These are phyloP conservation scores for Prenolepis imparis DNA, from an alignment of 2,888 invertebrate genomes.

Conservation along the genomic window DNA sequence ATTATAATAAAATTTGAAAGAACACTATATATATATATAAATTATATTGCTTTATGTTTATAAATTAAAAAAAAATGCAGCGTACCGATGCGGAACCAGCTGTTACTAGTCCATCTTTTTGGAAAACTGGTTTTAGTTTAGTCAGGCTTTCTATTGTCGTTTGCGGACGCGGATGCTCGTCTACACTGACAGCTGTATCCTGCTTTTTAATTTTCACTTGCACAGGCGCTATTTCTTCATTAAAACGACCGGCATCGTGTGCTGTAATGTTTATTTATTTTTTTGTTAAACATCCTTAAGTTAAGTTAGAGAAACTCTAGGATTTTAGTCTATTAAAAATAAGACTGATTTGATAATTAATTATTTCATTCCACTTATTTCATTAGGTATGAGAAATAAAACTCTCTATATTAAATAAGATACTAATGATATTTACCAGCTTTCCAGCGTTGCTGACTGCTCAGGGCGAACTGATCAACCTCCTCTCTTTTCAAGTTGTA, in stretches of 20 bases:
- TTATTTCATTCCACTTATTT: constrained; percentile 6
- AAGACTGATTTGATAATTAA: background rate
- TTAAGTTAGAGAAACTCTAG: background rate
- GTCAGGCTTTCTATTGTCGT: constrained; percentile 94
- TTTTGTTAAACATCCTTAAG: background rate
- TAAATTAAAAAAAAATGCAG: background rate
- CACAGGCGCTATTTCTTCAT: constrained; percentile 95
- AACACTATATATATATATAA: background rate
- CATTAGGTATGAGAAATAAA: background rate
- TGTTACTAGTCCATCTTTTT: constrained; percentile 97
- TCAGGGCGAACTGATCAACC: constrained; percentile 94
- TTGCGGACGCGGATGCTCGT: constrained; percentile 97
- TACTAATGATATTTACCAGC: constrained; percentile 87
- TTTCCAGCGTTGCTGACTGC: constrained; percentile 96
- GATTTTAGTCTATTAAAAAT: background rate
- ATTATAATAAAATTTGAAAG: background rate
- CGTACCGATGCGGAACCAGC: constrained; percentile 97
- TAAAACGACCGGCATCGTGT: constrained; percentile 95
- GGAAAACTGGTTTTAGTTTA: constrained; percentile 96
- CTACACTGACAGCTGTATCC: constrained; percentile 92
- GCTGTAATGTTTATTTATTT: constrained; percentile 87
- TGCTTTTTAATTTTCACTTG: constrained; percentile 94
- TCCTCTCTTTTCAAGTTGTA: constrained; percentile 93
- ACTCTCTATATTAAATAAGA: constrained; percentile 20
- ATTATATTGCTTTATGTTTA: background rate